phyloP scores from a whole-genome alignment of 2,888 invertebrate genomes.

The Leptopilina drosophilae region DNA sequence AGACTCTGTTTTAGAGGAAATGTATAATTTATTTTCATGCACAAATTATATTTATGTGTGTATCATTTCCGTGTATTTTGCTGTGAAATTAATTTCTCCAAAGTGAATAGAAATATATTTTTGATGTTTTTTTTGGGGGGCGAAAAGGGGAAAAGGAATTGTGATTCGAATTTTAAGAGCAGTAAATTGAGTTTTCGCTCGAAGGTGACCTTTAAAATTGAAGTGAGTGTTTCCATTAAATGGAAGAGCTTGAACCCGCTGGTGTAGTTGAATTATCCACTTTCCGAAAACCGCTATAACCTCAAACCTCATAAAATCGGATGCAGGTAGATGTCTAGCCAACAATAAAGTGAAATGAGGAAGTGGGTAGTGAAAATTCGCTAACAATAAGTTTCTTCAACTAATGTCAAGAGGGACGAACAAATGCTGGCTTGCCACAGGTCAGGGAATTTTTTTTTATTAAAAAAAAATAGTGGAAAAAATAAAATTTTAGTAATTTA shows the following conservation, averaged over 20 bases:
- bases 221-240: constrained; percentile 33
- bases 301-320: constrained; percentile 23
- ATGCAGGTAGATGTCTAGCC: constrained; percentile 7
- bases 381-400: background rate
- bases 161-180: constrained; percentile 21
- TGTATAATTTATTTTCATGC: too few species aligned
- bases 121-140: background rate
- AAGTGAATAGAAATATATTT: background rate
- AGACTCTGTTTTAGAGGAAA: too few species aligned
- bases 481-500: too few species aligned
- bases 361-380: constrained; percentile 11
- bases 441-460: too few species aligned
- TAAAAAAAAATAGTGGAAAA: too few species aligned
- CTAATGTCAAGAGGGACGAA: background rate
- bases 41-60: too few species aligned
- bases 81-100: background rate
- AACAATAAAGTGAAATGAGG: constrained; percentile 8
- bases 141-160: background rate
- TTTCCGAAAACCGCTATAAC: constrained; percentile 16
- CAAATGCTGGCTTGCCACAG: too few species aligned
- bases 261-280: constrained; percentile 8
- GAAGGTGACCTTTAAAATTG: constrained; percentile 21
- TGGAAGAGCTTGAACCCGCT: background rate
- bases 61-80: background rate
- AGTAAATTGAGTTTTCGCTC: constrained; percentile 11